Evolutionary conservation across 1,140 invertebrate species (phyloP).

Genomic region (Acromyrmex echinatior): DNA sequence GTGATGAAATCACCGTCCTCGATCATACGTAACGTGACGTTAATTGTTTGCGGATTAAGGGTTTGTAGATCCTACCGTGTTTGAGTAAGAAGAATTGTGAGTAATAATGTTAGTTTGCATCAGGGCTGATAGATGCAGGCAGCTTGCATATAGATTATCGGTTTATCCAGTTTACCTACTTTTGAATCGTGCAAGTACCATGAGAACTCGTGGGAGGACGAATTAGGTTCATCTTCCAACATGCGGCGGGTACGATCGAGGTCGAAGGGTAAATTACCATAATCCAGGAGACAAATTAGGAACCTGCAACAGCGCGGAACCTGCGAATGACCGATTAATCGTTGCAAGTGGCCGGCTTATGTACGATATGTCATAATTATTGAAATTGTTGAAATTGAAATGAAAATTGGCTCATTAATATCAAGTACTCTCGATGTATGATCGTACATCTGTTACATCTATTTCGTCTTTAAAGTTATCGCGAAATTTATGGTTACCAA

Average conservation of each 20-base stretch:
- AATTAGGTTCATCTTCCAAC: conserved; percentile 63
- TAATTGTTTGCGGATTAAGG: conserved; percentile 61
- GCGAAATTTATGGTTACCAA: conserved; percentile 39
- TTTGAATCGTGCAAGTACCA: conserved; percentile 39
- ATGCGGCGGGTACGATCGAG: background rate
- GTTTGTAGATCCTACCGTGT: conserved; percentile 46
- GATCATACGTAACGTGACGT: conserved; percentile 61
- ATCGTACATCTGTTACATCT: background rate
- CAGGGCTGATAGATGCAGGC: background rate
- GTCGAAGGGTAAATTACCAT: conserved; percentile 64
- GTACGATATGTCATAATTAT: conserved; percentile 64
- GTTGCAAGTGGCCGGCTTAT: conserved; percentile 49
- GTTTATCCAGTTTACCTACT: conserved; percentile 71
- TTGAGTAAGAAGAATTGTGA: conserved; percentile 21
- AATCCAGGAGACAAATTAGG: conserved; percentile 72
- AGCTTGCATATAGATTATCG: conserved; percentile 60
- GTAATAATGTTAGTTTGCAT: conserved; percentile 49
- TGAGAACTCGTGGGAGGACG: conserved; percentile 31
- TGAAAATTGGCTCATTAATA: conserved; percentile 38
- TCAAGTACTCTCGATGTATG: background rate
- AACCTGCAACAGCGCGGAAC: conserved; percentile 52
- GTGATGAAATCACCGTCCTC: conserved; percentile 38
- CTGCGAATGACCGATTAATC: conserved; percentile 71
- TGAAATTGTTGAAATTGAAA: conserved; percentile 46
- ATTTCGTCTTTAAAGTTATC: conserved; percentile 34